Evolutionary conservation across 1,140 invertebrate species (phyloP).

Genomic region (Microplitis mediator): DNA sequence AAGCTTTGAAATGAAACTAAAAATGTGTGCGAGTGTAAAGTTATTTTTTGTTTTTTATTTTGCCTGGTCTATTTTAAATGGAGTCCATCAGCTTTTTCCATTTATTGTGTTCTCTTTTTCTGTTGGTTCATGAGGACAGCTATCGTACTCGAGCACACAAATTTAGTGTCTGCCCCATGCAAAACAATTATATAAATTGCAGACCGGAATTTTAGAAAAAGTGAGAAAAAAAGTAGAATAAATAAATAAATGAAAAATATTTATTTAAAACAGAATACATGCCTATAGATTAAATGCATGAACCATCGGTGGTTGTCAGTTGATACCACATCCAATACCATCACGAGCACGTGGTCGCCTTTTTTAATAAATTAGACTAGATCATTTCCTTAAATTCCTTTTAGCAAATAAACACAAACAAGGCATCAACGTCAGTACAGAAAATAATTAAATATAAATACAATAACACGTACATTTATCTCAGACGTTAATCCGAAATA

Average conservation of each 20-base stretch:
- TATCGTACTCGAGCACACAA: slow-evolving; percentile 35
- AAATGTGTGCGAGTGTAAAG: neutral
- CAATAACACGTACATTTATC: no score
- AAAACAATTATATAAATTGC: slow-evolving; percentile 64
- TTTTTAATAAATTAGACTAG: no score
- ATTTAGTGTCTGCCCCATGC: slow-evolving; percentile 55
- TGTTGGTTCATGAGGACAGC: neutral
- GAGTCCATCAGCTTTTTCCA: slow-evolving; percentile 9
- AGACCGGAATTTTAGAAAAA: slow-evolving; percentile 55
- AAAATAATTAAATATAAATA: no score
- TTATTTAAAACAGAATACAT: slow-evolving; percentile 38
- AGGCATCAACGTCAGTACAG: no score
- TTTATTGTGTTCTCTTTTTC: neutral
- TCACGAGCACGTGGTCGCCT: no score
- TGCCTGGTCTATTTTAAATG: slow-evolving; percentile 14
- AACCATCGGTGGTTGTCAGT: neutral
- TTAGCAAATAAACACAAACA: no score
- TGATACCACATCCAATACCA: neutral
- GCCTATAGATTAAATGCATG: slow-evolving; percentile 13
- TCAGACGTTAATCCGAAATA: no score
- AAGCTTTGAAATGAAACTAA: neutral
- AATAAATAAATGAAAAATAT: slow-evolving; percentile 59
- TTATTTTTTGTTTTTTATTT: neutral
- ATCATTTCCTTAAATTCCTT: no score
- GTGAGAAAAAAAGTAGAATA: slow-evolving; percentile 47